Base-by-base conservation (phyloP, 2,888 invertebrate species). In the Peribatodes rhomboidaria region DNA sequence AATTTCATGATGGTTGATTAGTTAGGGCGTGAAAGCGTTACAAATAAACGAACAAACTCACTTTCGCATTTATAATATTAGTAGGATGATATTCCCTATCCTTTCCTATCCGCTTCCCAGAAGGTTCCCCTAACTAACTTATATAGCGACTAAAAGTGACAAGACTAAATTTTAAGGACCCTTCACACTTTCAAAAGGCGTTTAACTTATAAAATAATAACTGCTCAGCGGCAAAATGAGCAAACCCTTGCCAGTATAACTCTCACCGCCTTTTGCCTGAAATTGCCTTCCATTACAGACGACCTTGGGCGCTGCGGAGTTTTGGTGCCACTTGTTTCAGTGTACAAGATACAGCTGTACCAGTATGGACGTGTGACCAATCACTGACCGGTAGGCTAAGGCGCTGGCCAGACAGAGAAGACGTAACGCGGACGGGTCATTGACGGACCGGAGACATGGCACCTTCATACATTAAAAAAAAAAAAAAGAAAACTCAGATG, bases 261-360 rank as follows among this genome's bases (percentile, higher is more conserved):
- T 63, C 56, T 49, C 44, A n/a, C 18, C 56, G 56, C 50, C 50
- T 35, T 56, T 52, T 56, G 50, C 33, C 16, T 35, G 33, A 57
- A 57, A 63, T 57, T 63, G 27, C 52, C 58, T n/a, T 20, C 27
- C 35, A 49, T 63, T 63, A 58, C 58, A 1, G 53, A 8, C 41
- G 58, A 47, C 63, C 58, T 63, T 63, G 47, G 44, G 47, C 20
- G 53, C 41, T 53, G 57, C 63, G 63, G 58, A 16, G 33, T 58
- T 63, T 46, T 37, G 31, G 41, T 16, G 16, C 52, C 63, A 53
- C 63, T 63, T 53, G 57, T 35, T 62, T 44, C 35, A 55, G 42
- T 55, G 46, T 13, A 10, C 22, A 14, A 16, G 13, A 7, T 20
- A n/a, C 11, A 2, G 1, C 3, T 14, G 11, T 14, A n/a, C 2